phyloP scores from a whole-genome alignment of 1,140 invertebrate species.

The Drosophila rufa region DNA sequence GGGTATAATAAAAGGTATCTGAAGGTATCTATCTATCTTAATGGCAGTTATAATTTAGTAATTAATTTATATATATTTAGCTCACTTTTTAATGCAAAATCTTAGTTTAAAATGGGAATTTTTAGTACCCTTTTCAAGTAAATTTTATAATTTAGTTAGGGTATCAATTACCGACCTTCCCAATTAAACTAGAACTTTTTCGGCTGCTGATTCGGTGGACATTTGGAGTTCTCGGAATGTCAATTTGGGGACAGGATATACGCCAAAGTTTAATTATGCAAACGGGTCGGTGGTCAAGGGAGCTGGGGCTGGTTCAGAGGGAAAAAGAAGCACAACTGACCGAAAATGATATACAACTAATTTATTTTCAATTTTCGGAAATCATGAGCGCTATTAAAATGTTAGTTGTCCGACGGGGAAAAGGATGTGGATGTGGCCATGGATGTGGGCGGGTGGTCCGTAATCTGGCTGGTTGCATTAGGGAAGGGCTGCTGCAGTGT shows the following conservation, averaged over 20 bases:
- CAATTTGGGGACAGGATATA: constrained; percentile 71
- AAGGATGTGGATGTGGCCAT: neutral
- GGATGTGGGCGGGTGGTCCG: constrained; percentile 5
- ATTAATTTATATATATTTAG: neutral
- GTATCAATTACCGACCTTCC: neutral
- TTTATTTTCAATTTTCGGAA: constrained; percentile 83
- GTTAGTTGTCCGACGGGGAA: constrained; percentile 52
- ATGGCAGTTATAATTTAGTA: neutral
- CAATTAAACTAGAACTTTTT: constrained; percentile 4
- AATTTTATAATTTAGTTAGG: neutral
- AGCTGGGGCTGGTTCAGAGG: neutral
- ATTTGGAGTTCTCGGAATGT: constrained; percentile 62
- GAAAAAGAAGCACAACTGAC: constrained; percentile 27
- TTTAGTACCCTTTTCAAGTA: no score
- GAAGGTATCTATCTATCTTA: neutral
- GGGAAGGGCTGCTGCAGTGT: constrained; percentile 45
- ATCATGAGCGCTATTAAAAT: constrained; percentile 83
- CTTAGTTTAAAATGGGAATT: neutral
- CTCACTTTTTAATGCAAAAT: no score
- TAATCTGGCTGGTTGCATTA: constrained; percentile 54
- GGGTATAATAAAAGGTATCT: neutral
- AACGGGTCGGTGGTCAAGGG: constrained; percentile 31
- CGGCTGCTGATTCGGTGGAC: constrained; percentile 13
- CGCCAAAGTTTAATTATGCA: constrained; percentile 79
- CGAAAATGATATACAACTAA: constrained; percentile 81